Evolutionary conservation across 2,797 vertebrate species (phyloP).

Genomic region (Neoniphon sammara): DNA sequence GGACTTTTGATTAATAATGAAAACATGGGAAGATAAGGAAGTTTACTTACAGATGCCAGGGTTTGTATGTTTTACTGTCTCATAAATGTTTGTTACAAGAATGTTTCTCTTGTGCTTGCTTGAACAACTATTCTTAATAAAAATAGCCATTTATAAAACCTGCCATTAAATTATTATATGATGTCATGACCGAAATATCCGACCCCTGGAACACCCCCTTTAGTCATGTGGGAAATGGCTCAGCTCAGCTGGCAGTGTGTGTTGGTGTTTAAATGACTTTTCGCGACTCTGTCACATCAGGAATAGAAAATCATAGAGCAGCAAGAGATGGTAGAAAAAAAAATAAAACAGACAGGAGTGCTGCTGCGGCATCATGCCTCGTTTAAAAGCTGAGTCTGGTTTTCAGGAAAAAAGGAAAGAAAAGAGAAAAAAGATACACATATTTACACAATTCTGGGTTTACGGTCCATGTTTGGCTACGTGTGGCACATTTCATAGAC

Average conservation of each 20-base stretch:
- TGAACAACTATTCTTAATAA: too few species aligned
- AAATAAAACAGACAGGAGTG: conserved; percentile 35
- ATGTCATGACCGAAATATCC: conserved; percentile 27
- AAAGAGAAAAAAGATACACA: conserved; percentile 21
- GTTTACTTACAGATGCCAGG: not conserved
- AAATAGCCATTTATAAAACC: conserved; percentile 1
- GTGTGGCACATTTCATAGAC: conserved; percentile 27
- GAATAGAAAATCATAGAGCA: conserved; percentile 43
- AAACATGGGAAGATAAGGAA: too few species aligned
- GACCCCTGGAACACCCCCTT: conserved; percentile 21
- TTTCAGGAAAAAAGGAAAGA: conserved; percentile 48
- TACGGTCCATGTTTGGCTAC: conserved; percentile 31
- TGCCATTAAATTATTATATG: conserved; percentile 4
- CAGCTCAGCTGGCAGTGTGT: conserved; percentile 3
- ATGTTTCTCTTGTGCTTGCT: too few species aligned
- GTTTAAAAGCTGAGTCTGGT: conserved; percentile 30
- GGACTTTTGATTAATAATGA: too few species aligned
- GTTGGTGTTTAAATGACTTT: conserved; percentile 39
- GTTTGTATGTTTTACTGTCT: conserved; percentile 19
- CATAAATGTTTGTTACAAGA: not conserved
- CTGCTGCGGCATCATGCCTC: conserved; percentile 23
- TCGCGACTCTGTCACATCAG: conserved; percentile 48
- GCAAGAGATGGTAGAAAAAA: conserved; percentile 31
- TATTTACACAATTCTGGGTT: conserved; percentile 22
- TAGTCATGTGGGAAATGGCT: conserved; percentile 27